A percentile compares a stretch with the other conserved stretches of the same genome.
phyloP scores from a whole-genome alignment of 1,140 invertebrate species.

The Bradynema listronoti region DNA sequence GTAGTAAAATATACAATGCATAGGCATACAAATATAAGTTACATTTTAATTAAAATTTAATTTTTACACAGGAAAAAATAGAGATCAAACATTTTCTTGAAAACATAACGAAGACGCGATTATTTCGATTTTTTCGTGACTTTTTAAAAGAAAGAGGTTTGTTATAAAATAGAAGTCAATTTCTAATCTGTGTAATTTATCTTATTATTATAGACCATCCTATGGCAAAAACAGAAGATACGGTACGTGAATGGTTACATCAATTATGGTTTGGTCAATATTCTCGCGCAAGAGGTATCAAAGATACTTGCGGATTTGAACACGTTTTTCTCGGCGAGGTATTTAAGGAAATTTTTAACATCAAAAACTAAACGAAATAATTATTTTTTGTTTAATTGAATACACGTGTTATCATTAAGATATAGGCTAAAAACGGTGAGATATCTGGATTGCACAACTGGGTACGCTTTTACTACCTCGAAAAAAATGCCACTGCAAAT shows the following conservation, averaged over 20 bases:
- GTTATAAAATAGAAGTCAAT: neutral
- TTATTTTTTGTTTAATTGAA: neutral
- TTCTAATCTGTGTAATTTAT: no score
- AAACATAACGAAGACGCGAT: conserved; percentile 17
- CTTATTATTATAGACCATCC: conserved; percentile 22
- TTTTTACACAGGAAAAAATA: conserved; percentile 19
- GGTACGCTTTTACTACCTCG: conserved; percentile 73
- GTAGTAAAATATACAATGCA: neutral
- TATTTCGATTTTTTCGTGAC: conserved; percentile 14
- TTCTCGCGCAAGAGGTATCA: conserved; percentile 25
- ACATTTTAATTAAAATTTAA: neutral
- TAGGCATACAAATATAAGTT: neutral
- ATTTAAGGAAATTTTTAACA: neutral
- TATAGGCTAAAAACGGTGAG: conserved; percentile 11
- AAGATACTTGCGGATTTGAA: conserved; percentile 66
- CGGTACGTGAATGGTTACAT: conserved; percentile 12
- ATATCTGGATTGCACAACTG: conserved; percentile 74
- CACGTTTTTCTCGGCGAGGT: conserved; percentile 72
- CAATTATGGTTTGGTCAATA: conserved; percentile 36
- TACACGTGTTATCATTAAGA: neutral
- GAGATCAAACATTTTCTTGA: conserved; percentile 37
- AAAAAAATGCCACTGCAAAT: conserved; percentile 61
- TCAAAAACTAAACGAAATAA: neutral
- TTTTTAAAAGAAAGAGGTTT: conserved; percentile 33
- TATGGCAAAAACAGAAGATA: conserved; percentile 10